Evolutionary conservation across 2,113 vertebrate species (phyloP).

Genomic region (Aegithalos caudatus): DNA sequence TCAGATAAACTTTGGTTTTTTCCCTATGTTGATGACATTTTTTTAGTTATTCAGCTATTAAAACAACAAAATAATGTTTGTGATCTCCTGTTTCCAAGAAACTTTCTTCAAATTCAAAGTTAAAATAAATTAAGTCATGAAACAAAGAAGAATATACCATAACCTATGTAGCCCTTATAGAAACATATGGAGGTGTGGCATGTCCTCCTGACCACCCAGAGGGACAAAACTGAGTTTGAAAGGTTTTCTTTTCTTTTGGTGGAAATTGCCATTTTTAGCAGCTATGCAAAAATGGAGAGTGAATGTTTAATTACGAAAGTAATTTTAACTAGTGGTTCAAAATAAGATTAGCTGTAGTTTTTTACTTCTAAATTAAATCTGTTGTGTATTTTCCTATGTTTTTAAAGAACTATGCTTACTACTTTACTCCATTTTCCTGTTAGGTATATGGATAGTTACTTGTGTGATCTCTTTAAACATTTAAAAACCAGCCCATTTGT

Average conservation of each 20-base stretch:
- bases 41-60: background rate
- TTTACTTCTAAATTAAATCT: background rate
- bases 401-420: background rate
- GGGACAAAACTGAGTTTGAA: background rate
- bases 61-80: background rate
- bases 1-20: background rate
- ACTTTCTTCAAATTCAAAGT: background rate
- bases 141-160: background rate
- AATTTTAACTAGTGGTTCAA: background rate
- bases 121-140: background rate
- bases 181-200: background rate
- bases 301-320: background rate
- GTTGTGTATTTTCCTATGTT: background rate
- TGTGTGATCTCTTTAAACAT: background rate
- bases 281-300: background rate
- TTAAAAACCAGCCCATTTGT: rapidly evolving
- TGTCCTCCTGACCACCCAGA: background rate
- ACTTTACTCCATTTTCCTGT: background rate
- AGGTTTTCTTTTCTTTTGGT: background rate
- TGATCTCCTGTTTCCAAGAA: background rate
- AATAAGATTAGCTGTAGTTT: background rate
- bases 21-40: background rate
- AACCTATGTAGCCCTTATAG: background rate
- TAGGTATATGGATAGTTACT: background rate
- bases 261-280: background rate